Evolutionary conservation across 2,113 vertebrate species (phyloP), one percentile per base, ranked within the genome.

Genomic region (Choloepus hoffmanni): DNA sequence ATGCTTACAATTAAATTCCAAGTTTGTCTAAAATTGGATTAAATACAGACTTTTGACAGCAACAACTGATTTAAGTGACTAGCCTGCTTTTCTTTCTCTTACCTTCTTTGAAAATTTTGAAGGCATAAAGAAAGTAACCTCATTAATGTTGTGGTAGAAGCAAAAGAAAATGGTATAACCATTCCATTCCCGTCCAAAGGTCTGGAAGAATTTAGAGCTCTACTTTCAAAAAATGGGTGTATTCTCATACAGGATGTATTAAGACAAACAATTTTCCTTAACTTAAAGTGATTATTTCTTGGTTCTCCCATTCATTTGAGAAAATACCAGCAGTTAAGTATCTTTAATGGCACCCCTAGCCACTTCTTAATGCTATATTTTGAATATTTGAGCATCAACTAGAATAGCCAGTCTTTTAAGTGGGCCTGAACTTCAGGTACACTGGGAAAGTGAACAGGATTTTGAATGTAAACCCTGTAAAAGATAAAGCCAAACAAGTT

Each of bases 281-380:
- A 90, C 60, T 92, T 81, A 36, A 97, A 78, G 21, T 1, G 63
- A 23, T 82, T 60, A 43, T 92, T 93, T 74, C 33, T 82, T 60
- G 11, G 40, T 62, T 84, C 50, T 91, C 23, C 5, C 19, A 62
- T 77, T 78, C 43, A 68, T 13, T 93, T 77, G 40, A 78, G 79
- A 89, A 95, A 86, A 78, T 43, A 36, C 10, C 28, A 89, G 55
- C 7, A n/a, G 23, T 45, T 50, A 62, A 88, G 0, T 4, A 36
- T 82, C 40, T 72, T 78, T 11, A 84, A 70, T 62, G 16, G 28
- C n/a, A 10, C 8, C 65, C 65, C 11, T 79, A 24, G 23, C 15
- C 21, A 58, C 1, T 53, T 26, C 13, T 21, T 36, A 79, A 45
- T 40, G 11, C 15, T 67, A 6, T 85, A 23, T 36, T 40, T 36